Evolutionary conservation across 2,797 vertebrate species (phyloP).

Genomic region (Dipus sagitta): DNA sequence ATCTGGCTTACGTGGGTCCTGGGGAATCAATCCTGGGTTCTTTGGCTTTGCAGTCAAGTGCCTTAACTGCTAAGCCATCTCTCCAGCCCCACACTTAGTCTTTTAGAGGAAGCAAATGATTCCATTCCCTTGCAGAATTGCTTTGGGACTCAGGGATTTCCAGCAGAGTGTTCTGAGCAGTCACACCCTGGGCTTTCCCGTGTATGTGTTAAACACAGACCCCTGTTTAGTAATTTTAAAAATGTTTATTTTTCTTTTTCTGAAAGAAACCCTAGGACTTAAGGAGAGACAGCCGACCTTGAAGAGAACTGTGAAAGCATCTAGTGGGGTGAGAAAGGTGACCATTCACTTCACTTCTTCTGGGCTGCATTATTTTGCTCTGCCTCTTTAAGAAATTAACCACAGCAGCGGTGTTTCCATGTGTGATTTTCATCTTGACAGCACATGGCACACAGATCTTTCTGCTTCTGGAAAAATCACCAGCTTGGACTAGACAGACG

Average conservation of each 20-base stretch:
- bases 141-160: neutral
- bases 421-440: slow-evolving; percentile 40
- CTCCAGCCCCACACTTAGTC: neutral
- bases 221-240: neutral
- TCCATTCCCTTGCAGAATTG: neutral
- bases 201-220: neutral
- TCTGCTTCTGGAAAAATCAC: slow-evolving; percentile 14
- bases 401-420: neutral
- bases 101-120: slow-evolving; percentile 49
- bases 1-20: too few species aligned
- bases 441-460: neutral
- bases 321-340: neutral
- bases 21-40: too few species aligned
- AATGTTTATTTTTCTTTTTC: neutral
- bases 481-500: neutral
- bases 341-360: neutral
- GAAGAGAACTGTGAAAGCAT: neutral
- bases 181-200: neutral
- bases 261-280: neutral
- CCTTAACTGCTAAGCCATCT: too few species aligned
- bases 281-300: slow-evolving; percentile 6
- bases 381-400: slow-evolving; percentile 29
- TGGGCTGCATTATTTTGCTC: neutral
- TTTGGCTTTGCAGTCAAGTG: too few species aligned
- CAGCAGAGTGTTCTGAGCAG: neutral